Percentiles rank a stretch among this genome's conserved stretches.
phyloP scores from a whole-genome alignment of 2,113 vertebrate genomes.

The Catharus minimus region DNA sequence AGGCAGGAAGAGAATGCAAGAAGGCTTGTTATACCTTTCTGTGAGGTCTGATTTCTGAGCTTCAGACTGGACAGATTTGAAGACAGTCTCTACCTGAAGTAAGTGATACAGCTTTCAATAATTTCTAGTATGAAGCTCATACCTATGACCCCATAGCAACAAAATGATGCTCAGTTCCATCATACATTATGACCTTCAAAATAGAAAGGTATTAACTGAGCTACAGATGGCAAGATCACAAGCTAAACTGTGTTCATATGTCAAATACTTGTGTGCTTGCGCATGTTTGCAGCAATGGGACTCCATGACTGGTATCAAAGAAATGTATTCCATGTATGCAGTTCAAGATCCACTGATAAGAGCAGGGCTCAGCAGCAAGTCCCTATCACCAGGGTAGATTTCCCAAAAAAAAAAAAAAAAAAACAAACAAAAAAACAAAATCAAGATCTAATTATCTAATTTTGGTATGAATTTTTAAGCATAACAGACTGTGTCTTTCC shows the following conservation, averaged over 20 bases:
- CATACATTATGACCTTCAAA: neutral
- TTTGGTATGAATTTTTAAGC: neutral
- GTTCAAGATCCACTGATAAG: neutral
- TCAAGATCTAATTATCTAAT: neutral
- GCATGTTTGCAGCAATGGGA: conserved; percentile 7
- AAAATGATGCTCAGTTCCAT: neutral
- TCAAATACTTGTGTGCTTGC: neutral
- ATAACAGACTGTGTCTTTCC: neutral
- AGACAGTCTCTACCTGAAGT: neutral
- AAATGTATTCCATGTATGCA: neutral
- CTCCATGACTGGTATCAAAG: neutral
- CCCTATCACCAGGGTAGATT: neutral
- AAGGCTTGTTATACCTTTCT: neutral
- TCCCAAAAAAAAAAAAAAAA: neutral
- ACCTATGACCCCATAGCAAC: neutral
- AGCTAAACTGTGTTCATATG: neutral
- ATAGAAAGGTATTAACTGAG: conserved; percentile 25
- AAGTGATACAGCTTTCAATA: neutral
- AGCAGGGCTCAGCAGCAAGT: neutral
- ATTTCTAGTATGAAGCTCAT: neutral
- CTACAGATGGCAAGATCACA: neutral
- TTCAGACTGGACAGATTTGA: neutral
- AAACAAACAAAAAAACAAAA: neutral
- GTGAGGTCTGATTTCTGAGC: neutral
- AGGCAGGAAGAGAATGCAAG: neutral